Base-by-base conservation (phyloP, 2,113 vertebrate species). In the Zingel zingel region DNA sequence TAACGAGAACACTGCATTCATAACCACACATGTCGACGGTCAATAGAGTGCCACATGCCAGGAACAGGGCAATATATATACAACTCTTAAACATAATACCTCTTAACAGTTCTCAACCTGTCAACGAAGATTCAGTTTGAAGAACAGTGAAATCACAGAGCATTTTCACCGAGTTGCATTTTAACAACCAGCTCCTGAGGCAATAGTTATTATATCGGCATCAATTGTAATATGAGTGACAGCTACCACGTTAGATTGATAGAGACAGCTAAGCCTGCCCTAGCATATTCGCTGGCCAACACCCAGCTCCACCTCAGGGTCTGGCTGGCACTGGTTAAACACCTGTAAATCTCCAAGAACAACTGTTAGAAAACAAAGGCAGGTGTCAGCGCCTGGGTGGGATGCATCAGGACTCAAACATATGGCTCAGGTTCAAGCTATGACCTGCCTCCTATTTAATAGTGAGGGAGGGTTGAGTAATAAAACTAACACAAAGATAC, bases 311-410 rank as follows among this genome's bases (percentile, higher is more conserved):
- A 71, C 86, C 82, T 62, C 76, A 65, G 79, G 76, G 76, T 79
- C 83, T 66, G 64, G 39, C 79, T 72, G 58, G 67, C 83, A 77
- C 66, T 50, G 39, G 64, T 81, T 89, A 69, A 89, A 86, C 85
- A 83, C 76, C 85, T 91, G 83, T 85, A 85, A 81, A 83, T 76
- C 63, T 83, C 75, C 33, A 70, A 79, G 67, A 83, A 85, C 84
- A 83, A 83, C 84, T 75, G 59, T 81, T 62, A 36, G 71, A 69
- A 78, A 74, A 91, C 79, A 89, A 88, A 85, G 69, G 69, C 83
- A 77, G 81, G 65, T 82, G 76, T 82, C 78, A 80, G 77, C 18
- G 16, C 64, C 75, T 82, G 62, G 83, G 83, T 82, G 75, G 64
- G 66, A 84, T 74, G 59, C 43, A 75, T 78, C 77, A 81, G 21